Evolutionary conservation across 2,888 invertebrate species (phyloP).

Genomic region (Fabriciana adippe): DNA sequence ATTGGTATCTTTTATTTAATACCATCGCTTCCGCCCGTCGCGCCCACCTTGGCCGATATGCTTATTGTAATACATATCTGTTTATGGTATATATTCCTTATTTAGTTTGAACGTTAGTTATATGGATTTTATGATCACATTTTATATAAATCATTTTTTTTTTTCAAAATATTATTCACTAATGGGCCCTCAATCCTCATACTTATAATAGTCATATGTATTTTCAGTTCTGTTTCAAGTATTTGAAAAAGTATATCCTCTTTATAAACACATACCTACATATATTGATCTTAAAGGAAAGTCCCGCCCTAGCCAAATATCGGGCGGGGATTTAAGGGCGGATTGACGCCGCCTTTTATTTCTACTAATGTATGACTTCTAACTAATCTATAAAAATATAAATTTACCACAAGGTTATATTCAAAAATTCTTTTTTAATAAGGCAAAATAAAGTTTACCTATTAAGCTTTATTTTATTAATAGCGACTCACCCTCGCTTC

Average conservation of each 20-base stretch:
- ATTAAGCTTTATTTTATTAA: too few species aligned
- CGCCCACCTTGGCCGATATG: slow-evolving; percentile 44
- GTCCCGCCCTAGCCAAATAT: slow-evolving; percentile 39
- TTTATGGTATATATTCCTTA: slow-evolving; percentile 3
- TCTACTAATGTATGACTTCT: slow-evolving; percentile 1
- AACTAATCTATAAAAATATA: background rate
- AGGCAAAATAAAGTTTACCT: too few species aligned
- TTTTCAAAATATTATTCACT: too few species aligned
- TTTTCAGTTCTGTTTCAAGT: background rate
- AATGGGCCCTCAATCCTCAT: background rate
- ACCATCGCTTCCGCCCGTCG: slow-evolving; percentile 56
- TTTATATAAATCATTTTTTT: too few species aligned
- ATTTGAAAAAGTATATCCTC: background rate
- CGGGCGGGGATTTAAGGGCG: slow-evolving; percentile 44
- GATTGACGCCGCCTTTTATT: slow-evolving; percentile 49
- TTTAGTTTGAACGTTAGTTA: background rate
- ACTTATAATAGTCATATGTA: background rate
- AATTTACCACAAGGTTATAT: too few species aligned
- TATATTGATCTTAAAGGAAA: background rate
- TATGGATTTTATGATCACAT: background rate
- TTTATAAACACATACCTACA: background rate
- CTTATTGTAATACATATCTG: slow-evolving; percentile 13
- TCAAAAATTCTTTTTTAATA: too few species aligned
- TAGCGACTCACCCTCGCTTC: too few species aligned
- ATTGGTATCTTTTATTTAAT: slow-evolving; percentile 50